A percentile compares a stretch with the other conserved stretches of the same genome.
phyloP scores from a whole-genome alignment of 2,888 invertebrate species.

The Brachyopa scutellaris region DNA sequence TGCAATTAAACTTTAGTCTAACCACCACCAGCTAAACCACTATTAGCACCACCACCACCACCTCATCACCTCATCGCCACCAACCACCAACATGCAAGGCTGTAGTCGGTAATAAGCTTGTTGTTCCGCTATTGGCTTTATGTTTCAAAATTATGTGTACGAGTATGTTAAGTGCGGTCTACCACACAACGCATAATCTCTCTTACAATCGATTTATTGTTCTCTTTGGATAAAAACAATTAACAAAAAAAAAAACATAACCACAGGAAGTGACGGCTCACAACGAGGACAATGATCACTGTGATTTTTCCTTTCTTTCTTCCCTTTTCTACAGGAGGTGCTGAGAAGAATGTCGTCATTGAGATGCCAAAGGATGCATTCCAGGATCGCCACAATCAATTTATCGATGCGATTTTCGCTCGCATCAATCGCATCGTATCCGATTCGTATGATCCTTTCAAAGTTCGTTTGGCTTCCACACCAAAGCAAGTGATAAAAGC shows the following conservation, averaged over 20 bases:
- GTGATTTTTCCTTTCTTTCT: slow-evolving; percentile 27
- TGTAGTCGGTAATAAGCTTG: slow-evolving; percentile 57
- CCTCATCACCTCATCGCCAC: neutral
- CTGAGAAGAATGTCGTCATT: slow-evolving; percentile 79
- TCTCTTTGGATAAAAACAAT: slow-evolving; percentile 23
- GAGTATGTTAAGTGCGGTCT: too few relatives aligned
- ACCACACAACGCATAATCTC: neutral
- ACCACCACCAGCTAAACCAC: slow-evolving; percentile 34
- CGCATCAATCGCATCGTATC: slow-evolving; percentile 91
- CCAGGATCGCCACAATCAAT: slow-evolving; percentile 92
- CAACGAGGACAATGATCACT: neutral
- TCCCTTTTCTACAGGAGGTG: slow-evolving; percentile 51
- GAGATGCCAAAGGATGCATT: slow-evolving; percentile 81
- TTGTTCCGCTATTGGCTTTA: slow-evolving; percentile 30
- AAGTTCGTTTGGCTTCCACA: slow-evolving; percentile 83
- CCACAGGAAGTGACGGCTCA: neutral
- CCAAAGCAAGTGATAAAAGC: slow-evolving; percentile 62
- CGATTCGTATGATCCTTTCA: slow-evolving; percentile 92
- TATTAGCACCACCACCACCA: slow-evolving; percentile 23
- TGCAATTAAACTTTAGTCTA: slow-evolving; percentile 53
- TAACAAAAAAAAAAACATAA: too few relatives aligned
- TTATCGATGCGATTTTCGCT: slow-evolving; percentile 91
- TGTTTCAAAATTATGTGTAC: too few relatives aligned
- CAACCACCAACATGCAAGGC: slow-evolving; percentile 9
- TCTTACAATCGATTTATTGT: slow-evolving; percentile 35